Evolutionary conservation across 2,797 vertebrate genomes (phyloP), one percentile per base, ranked within the genome.

Genomic region (Acestrorhynchus altus): DNA sequence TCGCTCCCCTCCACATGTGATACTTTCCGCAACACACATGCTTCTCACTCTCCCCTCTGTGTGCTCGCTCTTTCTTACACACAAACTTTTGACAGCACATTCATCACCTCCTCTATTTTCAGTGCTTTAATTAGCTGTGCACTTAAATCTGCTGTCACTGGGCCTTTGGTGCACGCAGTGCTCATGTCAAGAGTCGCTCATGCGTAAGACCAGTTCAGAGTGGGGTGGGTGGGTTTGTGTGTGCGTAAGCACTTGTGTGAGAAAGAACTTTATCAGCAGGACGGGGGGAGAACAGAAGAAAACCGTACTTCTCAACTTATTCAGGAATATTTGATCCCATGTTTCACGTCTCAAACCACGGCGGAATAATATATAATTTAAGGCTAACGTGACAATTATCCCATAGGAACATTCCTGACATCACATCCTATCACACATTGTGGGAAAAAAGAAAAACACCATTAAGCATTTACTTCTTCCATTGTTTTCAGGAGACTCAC

Each of bases 51-150:
- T 79, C 70, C 74, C 49, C 47, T 74, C 54, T 67, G 22, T 70
- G 26, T 65, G 59, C 31, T 54, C 80, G 76, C 26, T 64, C 59
- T 60, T 69, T 20, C 74, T 78, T 73, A 74, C 54, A 72, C 56
- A 46, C 75, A 74, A 60, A 59, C 65, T 74, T 83, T 78, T 84
- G 84, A 88, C 85, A 88, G 83, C 78, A 76, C 84, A 88, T 86
- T 85, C 78, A 86, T 88, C 83, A 88, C 84, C 51, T 76, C 71
- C 73, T 78, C 80, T 86, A 88, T 88, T 88, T 86, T 83, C 84
- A 82, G 84, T 67, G 73, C 69, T 86, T 86, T 85, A 86, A 88
- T 88, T 86, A 88, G 84, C 84, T 78, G 76, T 72, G 76, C 82
- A 85, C 77, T 85, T 85, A 81, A 83, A 75, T 80, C 66, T 78